phyloP scores from a whole-genome alignment of 2,113 vertebrate genomes.

The Myotis yumanensis region DNA sequence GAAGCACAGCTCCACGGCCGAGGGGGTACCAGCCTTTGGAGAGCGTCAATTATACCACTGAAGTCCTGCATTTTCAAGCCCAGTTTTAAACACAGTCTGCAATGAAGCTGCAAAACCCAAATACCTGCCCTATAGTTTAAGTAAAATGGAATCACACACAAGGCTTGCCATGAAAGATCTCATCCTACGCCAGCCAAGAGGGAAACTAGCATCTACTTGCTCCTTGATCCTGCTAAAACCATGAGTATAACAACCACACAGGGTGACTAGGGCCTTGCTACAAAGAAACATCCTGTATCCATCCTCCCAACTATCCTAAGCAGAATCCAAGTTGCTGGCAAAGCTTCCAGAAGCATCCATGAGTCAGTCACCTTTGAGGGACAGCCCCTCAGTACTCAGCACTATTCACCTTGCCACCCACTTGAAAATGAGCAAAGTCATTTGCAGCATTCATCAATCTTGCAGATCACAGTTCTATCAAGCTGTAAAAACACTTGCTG shows the following conservation, averaged over 20 bases:
- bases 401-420: slow-evolving; percentile 9
- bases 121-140: slow-evolving; percentile 7
- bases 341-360: slow-evolving; percentile 46
- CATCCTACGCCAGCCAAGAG: background rate
- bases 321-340: slow-evolving; percentile 21
- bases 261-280: background rate
- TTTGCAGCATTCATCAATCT: background rate
- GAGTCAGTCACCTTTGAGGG: background rate
- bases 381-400: background rate
- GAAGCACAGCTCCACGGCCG: background rate
- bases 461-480: slow-evolving; percentile 33
- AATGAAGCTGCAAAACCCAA: slow-evolving; percentile 43
- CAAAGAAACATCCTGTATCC: slow-evolving; percentile 6
- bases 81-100: slow-evolving; percentile 16
- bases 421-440: slow-evolving; percentile 25
- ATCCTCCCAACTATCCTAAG: background rate
- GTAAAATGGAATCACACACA: background rate
- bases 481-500: slow-evolving; percentile 43
- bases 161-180: background rate
- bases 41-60: background rate
- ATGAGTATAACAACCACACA: background rate
- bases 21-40: background rate
- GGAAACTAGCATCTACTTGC: background rate
- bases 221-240: slow-evolving; percentile 1
- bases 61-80: background rate